A percentile compares a stretch with the other conserved stretches of the same genome.
Conservation (phyloP, 2,888 invertebrate species). For the Caenorhabditis sp. region DNA sequence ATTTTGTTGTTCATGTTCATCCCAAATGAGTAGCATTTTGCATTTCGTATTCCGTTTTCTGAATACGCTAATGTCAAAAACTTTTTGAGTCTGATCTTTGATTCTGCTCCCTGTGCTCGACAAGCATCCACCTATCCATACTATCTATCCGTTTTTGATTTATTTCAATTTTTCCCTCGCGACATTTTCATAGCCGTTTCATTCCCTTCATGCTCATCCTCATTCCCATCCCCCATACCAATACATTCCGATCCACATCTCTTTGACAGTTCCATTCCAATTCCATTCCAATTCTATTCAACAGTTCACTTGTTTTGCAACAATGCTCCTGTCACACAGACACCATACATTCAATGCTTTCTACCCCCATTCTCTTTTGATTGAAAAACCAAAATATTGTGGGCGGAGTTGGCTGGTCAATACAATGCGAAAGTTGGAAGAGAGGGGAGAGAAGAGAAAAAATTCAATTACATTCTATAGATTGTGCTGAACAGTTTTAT, state of each 20-base stretch:
- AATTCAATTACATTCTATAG: slow-evolving; percentile 11
- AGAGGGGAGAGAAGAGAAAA: not conserved
- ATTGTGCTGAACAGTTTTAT: slow-evolving; percentile 2
- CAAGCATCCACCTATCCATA: no score
- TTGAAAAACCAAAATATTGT: slow-evolving; percentile 20
- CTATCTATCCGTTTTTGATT: slow-evolving; percentile 1
- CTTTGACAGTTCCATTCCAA: no score
- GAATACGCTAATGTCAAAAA: slow-evolving; percentile 29
- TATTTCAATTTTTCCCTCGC: not conserved
- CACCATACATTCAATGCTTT: slow-evolving; percentile 11
- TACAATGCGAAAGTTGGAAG: slow-evolving; percentile 10
- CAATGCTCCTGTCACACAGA: not conserved
- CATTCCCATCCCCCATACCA: no score
- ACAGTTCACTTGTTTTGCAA: slow-evolving; percentile 7
- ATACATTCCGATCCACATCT: no score
- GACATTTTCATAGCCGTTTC: no score
- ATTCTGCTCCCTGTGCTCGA: slow-evolving; percentile 4
- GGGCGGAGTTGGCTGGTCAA: slow-evolving; percentile 10
- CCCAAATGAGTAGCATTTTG: no score
- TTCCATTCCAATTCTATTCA: not conserved
- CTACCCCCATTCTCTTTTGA: slow-evolving; percentile 25
- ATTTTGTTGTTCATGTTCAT: no score
- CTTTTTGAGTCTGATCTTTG: slow-evolving; percentile 44
- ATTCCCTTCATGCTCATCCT: no score
- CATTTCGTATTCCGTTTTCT: not conserved